Conservation (phyloP, 2,797 vertebrate genomes). For the Synaphobranchus kaupii region DNA sequence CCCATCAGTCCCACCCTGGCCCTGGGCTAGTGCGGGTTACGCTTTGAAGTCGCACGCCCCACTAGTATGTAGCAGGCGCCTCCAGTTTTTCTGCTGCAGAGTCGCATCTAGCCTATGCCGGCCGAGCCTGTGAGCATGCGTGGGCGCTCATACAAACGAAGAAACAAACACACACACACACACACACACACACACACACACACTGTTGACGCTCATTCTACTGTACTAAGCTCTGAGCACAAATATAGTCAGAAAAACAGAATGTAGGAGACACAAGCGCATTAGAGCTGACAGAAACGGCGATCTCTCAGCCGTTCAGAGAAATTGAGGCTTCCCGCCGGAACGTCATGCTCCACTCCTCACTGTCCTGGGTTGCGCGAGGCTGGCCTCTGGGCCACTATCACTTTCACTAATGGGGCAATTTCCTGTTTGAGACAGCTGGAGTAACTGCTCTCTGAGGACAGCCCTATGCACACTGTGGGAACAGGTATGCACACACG, state of each 20-base stretch:
- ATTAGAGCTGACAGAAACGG: neutral
- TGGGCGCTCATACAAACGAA: neutral
- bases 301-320: neutral
- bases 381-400: neutral
- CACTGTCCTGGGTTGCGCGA: neutral
- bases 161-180: no score
- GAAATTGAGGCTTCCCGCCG: neutral
- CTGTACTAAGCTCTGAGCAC: neutral
- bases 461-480: neutral
- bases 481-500: neutral
- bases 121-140: neutral
- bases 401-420: neutral
- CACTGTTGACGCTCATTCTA: no score
- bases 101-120: no score
- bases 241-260: neutral
- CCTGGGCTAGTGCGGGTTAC: neutral
- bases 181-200: neutral
- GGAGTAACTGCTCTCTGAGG: neutral
- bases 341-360: neutral
- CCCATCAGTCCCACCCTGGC: neutral
- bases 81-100: neutral
- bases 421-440: neutral
- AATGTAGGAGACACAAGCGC: neutral
- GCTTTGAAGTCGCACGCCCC: slow-evolving; percentile 9
- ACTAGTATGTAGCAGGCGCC: neutral